Evolutionary conservation across 2,888 invertebrate genomes (phyloP).

Genomic region (Dione juno): DNA sequence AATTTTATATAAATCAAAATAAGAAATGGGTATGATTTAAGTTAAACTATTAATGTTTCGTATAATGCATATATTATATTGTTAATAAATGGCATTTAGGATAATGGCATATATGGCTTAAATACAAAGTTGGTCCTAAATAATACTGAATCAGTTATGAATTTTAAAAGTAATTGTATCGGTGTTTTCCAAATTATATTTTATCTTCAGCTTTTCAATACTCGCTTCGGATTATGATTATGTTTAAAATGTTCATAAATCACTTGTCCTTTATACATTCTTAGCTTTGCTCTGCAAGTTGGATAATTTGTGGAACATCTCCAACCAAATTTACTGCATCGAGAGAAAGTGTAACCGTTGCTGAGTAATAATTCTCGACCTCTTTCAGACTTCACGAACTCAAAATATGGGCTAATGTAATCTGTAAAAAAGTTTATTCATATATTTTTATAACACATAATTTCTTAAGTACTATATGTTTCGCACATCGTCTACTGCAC

Average conservation of each 20-base stretch:
- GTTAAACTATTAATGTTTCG: background rate
- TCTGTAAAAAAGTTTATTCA: conserved; percentile 5
- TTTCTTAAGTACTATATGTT: no score
- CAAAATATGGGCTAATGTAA: conserved; percentile 14
- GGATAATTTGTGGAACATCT: conserved; percentile 19
- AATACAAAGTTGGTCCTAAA: background rate
- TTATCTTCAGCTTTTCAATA: background rate
- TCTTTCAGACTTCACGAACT: conserved; percentile 16
- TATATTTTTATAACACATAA: no score
- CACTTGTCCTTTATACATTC: conserved; percentile 1
- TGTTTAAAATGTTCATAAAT: conserved; percentile 10
- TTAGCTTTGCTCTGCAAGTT: conserved; percentile 10
- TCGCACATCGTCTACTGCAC: no score
- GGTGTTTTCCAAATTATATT: no score
- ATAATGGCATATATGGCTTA: background rate
- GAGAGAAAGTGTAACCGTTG: conserved; percentile 14
- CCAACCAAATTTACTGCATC: conserved; percentile 23
- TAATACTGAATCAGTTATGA: conserved; percentile 28
- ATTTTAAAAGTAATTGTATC: no score
- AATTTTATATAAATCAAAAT: background rate
- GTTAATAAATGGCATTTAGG: background rate
- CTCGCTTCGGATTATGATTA: background rate
- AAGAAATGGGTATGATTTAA: background rate
- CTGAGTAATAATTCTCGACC: conserved; percentile 8
- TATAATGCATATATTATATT: background rate